Evolutionary conservation across 2,113 vertebrate genomes (phyloP).

Genomic region (Girardinichthys multiradiatus): DNA sequence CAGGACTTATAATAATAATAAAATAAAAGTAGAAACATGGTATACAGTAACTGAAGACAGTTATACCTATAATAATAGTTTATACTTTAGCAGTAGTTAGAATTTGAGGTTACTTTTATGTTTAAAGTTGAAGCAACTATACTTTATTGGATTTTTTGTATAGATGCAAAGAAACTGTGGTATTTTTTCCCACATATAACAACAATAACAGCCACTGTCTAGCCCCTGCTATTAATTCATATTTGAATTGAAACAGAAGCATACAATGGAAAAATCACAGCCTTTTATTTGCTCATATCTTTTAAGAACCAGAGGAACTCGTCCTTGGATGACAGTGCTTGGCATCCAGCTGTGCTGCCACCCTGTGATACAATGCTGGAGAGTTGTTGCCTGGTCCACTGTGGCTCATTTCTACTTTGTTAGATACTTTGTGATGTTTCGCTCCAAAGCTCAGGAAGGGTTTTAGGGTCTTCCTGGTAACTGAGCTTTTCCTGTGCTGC

Average conservation of each 20-base stretch:
- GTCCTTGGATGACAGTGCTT: conserved; percentile 46
- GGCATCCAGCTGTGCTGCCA: conserved; percentile 29
- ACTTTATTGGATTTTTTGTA: too few relatives aligned
- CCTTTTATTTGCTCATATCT: conserved; percentile 20
- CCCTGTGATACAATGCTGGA: conserved; percentile 25
- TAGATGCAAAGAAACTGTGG: too few relatives aligned
- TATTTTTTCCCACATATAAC: too few relatives aligned
- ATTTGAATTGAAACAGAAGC: background rate
- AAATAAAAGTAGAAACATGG: too few relatives aligned
- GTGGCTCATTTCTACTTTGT: conserved; percentile 53
- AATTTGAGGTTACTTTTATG: too few relatives aligned
- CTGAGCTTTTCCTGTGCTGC: conserved; percentile 46
- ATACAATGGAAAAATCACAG: background rate
- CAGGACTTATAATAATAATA: too few relatives aligned
- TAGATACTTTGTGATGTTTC: conserved; percentile 54
- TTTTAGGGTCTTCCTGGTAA: conserved; percentile 59
- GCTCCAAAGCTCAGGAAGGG: conserved; percentile 45
- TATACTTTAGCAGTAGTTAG: too few relatives aligned
- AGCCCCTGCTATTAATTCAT: background rate
- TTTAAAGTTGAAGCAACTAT: too few relatives aligned
- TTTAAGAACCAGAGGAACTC: conserved; percentile 27
- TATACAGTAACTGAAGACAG: too few relatives aligned
- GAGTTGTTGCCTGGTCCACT: conserved; percentile 50
- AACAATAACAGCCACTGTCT: too few relatives aligned
- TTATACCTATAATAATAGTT: too few relatives aligned